Percentiles rank a stretch among this genome's conserved stretches.
phyloP scores from a whole-genome alignment of 2,797 vertebrate species.

The Phalanger gymnotis region DNA sequence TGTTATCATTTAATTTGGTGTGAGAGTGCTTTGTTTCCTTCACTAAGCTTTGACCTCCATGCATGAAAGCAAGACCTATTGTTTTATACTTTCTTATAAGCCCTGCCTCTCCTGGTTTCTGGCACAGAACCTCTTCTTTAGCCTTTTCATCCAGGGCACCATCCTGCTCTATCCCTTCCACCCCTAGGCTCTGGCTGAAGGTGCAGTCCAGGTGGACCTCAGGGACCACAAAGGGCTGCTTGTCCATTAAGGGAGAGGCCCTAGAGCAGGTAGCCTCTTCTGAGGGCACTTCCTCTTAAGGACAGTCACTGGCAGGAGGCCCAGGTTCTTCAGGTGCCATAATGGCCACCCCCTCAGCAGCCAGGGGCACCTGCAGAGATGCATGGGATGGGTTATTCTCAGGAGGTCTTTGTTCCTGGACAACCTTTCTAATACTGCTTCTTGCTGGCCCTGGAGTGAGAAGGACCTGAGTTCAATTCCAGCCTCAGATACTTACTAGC shows the following conservation, averaged over 20 bases:
- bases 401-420: neutral
- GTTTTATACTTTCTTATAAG: neutral
- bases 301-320: neutral
- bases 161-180: conserved; percentile 83
- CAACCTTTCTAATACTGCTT: neutral
- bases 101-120: neutral
- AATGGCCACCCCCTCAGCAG: neutral
- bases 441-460: neutral
- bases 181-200: conserved; percentile 86
- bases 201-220: conserved; percentile 92
- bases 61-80: neutral
- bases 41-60: neutral
- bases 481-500: conserved; percentile 33
- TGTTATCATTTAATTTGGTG: neutral
- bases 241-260: conserved; percentile 66
- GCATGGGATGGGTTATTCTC: neutral
- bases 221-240: conserved; percentile 90
- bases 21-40: neutral
- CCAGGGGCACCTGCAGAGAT: neutral
- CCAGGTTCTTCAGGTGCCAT: neutral
- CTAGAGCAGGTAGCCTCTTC: neutral
- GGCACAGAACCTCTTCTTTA: conserved; percentile 82
- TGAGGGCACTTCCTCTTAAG: neutral
- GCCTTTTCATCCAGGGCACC: conserved; percentile 87
- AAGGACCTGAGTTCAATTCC: conserved; percentile 46